These are phyloP conservation scores for Cyrtonyx montezumae DNA, from an alignment of 2,113 vertebrate species.

Conservation along the genomic window DNA sequence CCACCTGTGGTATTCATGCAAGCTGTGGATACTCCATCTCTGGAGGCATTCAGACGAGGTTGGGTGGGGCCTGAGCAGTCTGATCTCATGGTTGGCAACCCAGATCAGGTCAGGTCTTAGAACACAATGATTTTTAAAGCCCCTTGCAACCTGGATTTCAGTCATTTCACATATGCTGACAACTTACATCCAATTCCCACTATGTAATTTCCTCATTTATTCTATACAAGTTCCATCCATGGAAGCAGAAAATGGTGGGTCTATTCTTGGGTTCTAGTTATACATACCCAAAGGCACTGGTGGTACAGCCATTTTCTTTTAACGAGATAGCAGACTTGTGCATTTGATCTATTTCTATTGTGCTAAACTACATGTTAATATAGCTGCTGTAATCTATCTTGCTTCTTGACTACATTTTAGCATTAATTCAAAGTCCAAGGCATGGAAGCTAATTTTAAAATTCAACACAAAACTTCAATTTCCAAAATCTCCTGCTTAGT, in stretches of 20 bases:
- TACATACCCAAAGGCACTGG: background rate
- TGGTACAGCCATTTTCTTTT: background rate
- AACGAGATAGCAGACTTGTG: background rate
- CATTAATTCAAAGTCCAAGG: background rate
- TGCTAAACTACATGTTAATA: background rate
- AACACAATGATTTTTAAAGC: too few species aligned
- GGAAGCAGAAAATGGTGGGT: background rate
- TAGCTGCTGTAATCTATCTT: background rate
- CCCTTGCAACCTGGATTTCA: background rate
- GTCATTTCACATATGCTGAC: background rate
- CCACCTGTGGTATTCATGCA: background rate
- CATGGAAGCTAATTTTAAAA: background rate
- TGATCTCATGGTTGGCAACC: too few species aligned
- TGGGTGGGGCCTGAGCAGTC: too few species aligned
- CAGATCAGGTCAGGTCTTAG: too few species aligned
- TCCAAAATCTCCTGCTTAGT: background rate
- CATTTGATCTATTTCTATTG: background rate
- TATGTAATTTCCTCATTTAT: background rate
- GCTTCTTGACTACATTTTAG: background rate
- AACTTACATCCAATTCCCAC: background rate
- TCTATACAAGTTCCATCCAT: background rate
- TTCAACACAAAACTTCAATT: background rate
- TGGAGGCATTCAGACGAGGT: too few species aligned
- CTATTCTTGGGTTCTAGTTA: background rate
- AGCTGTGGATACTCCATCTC: too few species aligned